A percentile compares a stretch with the other conserved stretches of the same genome.
Evolutionary conservation across 2,113 vertebrate genomes (phyloP).

Genomic region (Gopherus evgoodei): DNA sequence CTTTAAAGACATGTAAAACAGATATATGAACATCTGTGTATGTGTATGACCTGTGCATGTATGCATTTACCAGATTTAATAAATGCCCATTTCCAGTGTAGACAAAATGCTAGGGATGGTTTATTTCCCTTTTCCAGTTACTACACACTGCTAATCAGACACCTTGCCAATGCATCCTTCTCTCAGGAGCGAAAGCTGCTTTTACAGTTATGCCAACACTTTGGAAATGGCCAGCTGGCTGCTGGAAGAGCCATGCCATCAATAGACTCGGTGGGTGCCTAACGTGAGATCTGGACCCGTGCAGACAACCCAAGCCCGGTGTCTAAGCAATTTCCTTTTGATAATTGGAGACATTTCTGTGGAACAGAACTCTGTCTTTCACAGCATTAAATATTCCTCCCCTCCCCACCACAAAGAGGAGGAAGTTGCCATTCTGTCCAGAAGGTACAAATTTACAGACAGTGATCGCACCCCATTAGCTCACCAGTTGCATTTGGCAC

Average conservation of each 20-base stretch:
- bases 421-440: too few relatives aligned
- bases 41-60: not conserved
- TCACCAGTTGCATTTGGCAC: too few relatives aligned
- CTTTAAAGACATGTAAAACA: not conserved
- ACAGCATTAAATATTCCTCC: too few relatives aligned
- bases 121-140: not conserved
- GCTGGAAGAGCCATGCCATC: constrained; percentile 72
- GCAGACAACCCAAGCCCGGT: constrained; percentile 62
- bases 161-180: constrained; percentile 47
- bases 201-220: constrained; percentile 64
- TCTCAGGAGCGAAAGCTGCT: constrained; percentile 66
- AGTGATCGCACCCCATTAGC: too few relatives aligned
- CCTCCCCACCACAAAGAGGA: too few relatives aligned
- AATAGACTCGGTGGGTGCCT: constrained; percentile 66
- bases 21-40: not conserved
- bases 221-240: constrained; percentile 74
- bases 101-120: not conserved
- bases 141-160: constrained; percentile 57
- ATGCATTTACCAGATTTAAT: not conserved
- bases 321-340: constrained; percentile 69
- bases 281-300: constrained; percentile 67
- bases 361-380: too few relatives aligned
- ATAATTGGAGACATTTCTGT: not conserved
- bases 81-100: not conserved
- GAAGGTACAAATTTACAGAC: too few relatives aligned